These are phyloP conservation scores for Lagodon rhomboides DNA, from an alignment of 2,797 vertebrate species.

Conservation along the genomic window DNA sequence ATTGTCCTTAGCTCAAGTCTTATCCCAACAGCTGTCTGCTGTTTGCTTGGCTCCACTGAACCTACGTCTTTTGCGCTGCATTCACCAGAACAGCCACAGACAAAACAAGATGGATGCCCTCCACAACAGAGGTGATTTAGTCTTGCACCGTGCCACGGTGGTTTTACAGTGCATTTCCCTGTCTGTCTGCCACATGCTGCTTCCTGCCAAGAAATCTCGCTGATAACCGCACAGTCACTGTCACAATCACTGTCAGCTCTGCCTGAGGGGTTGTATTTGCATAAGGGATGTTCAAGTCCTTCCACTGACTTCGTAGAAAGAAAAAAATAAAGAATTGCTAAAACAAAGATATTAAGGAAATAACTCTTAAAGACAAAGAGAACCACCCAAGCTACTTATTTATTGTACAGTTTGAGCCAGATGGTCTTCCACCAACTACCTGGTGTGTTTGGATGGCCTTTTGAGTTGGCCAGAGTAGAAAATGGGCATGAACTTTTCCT, in stretches of 20 bases:
- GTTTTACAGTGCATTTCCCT: slow-evolving; percentile 11
- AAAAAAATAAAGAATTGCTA: not conserved
- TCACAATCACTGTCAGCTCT: not conserved
- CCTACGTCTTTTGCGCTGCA: not conserved
- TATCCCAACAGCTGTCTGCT: slow-evolving; percentile 52
- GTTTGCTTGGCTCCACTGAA: slow-evolving; percentile 9
- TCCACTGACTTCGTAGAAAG: not conserved
- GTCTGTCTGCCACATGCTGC: slow-evolving; percentile 20
- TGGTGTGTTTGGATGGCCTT: slow-evolving; percentile 45
- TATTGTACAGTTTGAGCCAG: slow-evolving; percentile 53
- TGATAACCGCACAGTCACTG: slow-evolving; percentile 24
- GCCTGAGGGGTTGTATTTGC: not conserved
- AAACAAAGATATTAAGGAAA: slow-evolving; percentile 2
- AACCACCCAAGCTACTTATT: slow-evolving; percentile 14
- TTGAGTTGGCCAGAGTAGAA: slow-evolving; percentile 40
- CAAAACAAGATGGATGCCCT: slow-evolving; percentile 61
- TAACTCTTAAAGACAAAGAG: not conserved
- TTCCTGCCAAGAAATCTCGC: slow-evolving; percentile 19
- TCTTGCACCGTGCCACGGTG: slow-evolving; percentile 12
- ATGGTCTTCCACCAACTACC: slow-evolving; percentile 44
- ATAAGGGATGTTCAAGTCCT: not conserved
- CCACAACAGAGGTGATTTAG: slow-evolving; percentile 29
- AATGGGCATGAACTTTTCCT: slow-evolving; percentile 41
- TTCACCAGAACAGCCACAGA: slow-evolving; percentile 40
- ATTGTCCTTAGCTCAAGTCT: slow-evolving; percentile 28